These are phyloP conservation scores for Ciconia stormi DNA, from an alignment of 2,113 vertebrate species.

Conservation along the genomic window DNA sequence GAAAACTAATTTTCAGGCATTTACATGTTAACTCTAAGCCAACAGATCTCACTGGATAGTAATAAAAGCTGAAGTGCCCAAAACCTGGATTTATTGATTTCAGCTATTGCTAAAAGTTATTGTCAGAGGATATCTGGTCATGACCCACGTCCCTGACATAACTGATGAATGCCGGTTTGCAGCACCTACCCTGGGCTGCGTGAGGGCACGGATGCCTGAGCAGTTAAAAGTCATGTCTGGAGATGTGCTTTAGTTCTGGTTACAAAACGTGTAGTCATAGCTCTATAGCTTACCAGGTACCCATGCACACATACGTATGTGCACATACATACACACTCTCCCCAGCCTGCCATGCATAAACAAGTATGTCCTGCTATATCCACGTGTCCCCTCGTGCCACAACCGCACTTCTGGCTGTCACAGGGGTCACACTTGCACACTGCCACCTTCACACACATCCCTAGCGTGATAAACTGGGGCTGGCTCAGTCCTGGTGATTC, in stretches of 20 bases:
- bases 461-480: background rate
- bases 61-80: slow-evolving; percentile 29
- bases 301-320: rapidly evolving
- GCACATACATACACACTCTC: rapidly evolving
- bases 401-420: background rate
- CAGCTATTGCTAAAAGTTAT: slow-evolving; percentile 7
- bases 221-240: background rate
- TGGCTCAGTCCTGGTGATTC: background rate
- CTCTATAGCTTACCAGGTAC: background rate
- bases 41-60: background rate
- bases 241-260: background rate
- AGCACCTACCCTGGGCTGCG: background rate
- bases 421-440: background rate
- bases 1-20: background rate
- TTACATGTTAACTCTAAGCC: background rate
- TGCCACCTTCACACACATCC: background rate
- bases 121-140: background rate
- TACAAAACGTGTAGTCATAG: background rate
- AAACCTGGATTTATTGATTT: slow-evolving; percentile 34
- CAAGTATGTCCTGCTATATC: background rate
- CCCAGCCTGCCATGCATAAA: background rate
- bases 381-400: rapidly evolving
- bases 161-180: background rate
- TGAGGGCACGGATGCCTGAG: background rate
- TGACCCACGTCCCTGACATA: background rate